Percentiles rank a stretch among this genome's conserved stretches.
phyloP scores from a whole-genome alignment of 2,797 vertebrate genomes.

The Syngnathus acus region DNA sequence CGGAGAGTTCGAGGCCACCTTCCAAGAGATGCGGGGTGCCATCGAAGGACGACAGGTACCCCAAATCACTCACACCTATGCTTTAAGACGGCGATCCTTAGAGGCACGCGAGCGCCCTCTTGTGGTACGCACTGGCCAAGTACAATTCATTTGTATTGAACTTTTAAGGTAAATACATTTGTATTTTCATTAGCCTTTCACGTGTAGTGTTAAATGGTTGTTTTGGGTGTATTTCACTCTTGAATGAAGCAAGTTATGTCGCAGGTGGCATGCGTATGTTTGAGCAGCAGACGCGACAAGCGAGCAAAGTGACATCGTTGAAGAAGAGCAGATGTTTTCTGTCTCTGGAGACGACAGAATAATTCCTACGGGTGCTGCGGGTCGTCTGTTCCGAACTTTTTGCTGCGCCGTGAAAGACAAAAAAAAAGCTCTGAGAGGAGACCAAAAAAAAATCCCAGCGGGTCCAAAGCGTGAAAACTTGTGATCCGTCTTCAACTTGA shows the following conservation, averaged over 20 bases:
- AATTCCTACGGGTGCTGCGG: neutral
- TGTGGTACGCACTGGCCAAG: neutral
- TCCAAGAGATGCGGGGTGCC: conserved; percentile 80
- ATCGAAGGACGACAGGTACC: conserved; percentile 72
- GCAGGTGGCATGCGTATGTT: neutral
- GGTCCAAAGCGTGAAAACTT: neutral
- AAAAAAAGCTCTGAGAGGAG: neutral
- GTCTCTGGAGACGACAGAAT: neutral
- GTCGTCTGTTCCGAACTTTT: neutral
- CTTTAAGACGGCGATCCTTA: neutral
- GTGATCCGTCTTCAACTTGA: neutral
- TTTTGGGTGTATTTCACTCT: neutral
- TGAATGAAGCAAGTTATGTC: neutral
- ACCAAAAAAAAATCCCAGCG: neutral
- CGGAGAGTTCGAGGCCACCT: conserved; percentile 78
- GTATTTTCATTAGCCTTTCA: no score
- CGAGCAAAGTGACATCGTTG: neutral
- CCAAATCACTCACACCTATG: neutral
- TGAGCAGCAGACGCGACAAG: neutral
- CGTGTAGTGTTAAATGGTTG: neutral
- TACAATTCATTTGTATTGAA: no score
- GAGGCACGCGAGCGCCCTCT: neutral
- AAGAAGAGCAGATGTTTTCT: neutral
- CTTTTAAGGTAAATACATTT: no score
- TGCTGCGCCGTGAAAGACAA: neutral